These are phyloP conservation scores for Dasysyrphus tricinctus DNA, from an alignment of 2,888 invertebrate genomes.

Conservation along the genomic window DNA sequence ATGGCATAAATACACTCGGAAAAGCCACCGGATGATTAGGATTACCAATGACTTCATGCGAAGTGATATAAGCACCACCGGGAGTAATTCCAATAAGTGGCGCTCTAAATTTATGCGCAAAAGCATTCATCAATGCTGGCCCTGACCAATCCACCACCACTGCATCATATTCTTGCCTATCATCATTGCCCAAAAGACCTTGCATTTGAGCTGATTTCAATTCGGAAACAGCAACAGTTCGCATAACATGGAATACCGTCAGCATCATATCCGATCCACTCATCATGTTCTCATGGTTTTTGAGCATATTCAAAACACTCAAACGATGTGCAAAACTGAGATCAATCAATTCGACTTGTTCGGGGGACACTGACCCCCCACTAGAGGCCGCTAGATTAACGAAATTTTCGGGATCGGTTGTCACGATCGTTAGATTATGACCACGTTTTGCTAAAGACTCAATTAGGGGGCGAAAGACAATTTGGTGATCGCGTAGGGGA, in stretches of 20 bases:
- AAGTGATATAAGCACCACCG: slow-evolving; percentile 84
- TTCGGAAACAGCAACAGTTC: slow-evolving; percentile 77
- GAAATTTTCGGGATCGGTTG: slow-evolving; percentile 83
- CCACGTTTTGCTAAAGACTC: slow-evolving; percentile 83
- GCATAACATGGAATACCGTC: slow-evolving; percentile 77
- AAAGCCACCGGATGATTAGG: slow-evolving; percentile 85
- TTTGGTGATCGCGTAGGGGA: slow-evolving; percentile 84
- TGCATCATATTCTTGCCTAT: slow-evolving; percentile 84
- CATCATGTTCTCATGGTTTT: slow-evolving; percentile 72
- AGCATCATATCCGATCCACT: slow-evolving; percentile 77
- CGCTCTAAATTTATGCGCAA: slow-evolving; percentile 85
- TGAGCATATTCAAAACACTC: slow-evolving; percentile 75
- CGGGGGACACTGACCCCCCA: slow-evolving; percentile 43
- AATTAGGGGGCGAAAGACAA: slow-evolving; percentile 83
- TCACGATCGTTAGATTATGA: slow-evolving; percentile 84
- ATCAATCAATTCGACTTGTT: slow-evolving; percentile 82
- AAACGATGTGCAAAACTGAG: slow-evolving; percentile 78
- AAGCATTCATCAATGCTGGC: slow-evolving; percentile 84
- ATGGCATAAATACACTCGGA: slow-evolving; percentile 84
- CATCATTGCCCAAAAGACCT: slow-evolving; percentile 69
- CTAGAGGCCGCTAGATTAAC: slow-evolving; percentile 44
- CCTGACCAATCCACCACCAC: slow-evolving; percentile 85
- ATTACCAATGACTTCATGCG: slow-evolving; percentile 85
- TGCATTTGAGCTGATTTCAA: slow-evolving; percentile 78
- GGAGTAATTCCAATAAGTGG: slow-evolving; percentile 85